Conservation (phyloP, 2,113 vertebrate species). For the Furnarius figulus region DNA sequence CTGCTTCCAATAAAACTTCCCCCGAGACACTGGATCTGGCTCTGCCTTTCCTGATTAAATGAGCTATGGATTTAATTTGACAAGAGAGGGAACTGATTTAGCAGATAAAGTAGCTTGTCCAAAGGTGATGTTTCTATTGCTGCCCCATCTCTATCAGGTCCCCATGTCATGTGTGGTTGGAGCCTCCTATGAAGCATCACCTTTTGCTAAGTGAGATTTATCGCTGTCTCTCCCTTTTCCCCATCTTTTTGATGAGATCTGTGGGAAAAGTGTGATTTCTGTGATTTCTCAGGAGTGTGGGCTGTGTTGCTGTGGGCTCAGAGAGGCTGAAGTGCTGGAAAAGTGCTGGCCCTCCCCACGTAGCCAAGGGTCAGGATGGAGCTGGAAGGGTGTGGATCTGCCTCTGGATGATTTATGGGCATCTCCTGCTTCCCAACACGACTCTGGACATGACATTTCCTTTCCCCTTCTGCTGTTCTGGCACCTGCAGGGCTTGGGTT, state of each 20-base stretch:
- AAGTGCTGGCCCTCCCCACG: accelerated
- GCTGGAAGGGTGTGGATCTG: accelerated
- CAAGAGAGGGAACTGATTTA: slow-evolving; percentile 7
- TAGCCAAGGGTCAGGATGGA: not conserved
- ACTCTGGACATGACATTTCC: not conserved
- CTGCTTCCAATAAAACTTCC: slow-evolving; percentile 34
- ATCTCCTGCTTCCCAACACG: not conserved
- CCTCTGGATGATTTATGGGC: not conserved
- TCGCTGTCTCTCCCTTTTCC: not conserved
- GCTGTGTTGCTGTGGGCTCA: not conserved
- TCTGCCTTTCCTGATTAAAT: slow-evolving; percentile 41
- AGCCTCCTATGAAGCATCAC: not conserved
- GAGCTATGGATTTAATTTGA: slow-evolving; percentile 13
- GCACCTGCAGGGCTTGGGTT: not conserved
- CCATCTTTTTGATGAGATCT: not conserved
- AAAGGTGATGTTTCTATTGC: slow-evolving; percentile 4
- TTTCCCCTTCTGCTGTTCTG: not conserved
- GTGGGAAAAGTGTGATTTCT: not conserved
- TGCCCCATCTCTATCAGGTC: not conserved
- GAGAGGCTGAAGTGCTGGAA: not conserved
- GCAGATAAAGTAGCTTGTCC: slow-evolving; percentile 7
- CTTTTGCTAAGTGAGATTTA: not conserved
- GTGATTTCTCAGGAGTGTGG: accelerated
- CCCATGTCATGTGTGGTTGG: not conserved
- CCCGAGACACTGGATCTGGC: not conserved